Evolutionary conservation across 2,888 invertebrate genomes (phyloP), one percentile per base, ranked within the genome.

Genomic region (Hymenopus coronatus): DNA sequence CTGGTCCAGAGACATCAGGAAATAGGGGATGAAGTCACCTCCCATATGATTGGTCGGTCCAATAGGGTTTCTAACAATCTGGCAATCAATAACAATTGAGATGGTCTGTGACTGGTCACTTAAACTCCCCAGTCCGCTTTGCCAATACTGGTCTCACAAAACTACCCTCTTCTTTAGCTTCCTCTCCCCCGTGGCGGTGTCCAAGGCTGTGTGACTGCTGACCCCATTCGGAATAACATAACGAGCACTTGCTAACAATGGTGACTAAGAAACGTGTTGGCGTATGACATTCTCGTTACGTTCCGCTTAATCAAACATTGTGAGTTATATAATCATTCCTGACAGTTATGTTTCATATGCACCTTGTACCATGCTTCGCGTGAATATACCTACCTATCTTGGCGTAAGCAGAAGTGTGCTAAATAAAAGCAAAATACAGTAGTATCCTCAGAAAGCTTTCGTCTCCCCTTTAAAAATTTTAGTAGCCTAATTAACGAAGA

Each of bases 31-130:
- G 82, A 87, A 87, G 87, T 30, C 87, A 33, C 70, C 87, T 87
- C 87, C 87, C 82, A 82, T 87, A 82, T 27, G 81, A 87, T 87
- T 87, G 87, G 54, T n/a, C 33, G 81, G 54, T 28, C 87, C 87
- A 87, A 87, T 87, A 81, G 82, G 87, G 33, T 82, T 33, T 40
- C 87, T 30, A 87, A 87, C 87, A 87, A 87, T 82, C 82, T 82
- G 12, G 87, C 87, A 87, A 87, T 87, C 87, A 87, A 87, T 87
- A 87, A 87, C 82, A 87, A 82, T 87, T 87, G 87, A 82, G 87
- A 40, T 82, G 87, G 87, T 20, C 86, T 28, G 82, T 33, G 82
- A 87, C 33, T 87, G 87, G 82, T 20, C 87, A 87, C 70, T 87
- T 7, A 30, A 30, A 20, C 40, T 40, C 87, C 87, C 82, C 25